Evolutionary conservation across 1,140 invertebrate species (phyloP).

Genomic region (Pararge aegeria): DNA sequence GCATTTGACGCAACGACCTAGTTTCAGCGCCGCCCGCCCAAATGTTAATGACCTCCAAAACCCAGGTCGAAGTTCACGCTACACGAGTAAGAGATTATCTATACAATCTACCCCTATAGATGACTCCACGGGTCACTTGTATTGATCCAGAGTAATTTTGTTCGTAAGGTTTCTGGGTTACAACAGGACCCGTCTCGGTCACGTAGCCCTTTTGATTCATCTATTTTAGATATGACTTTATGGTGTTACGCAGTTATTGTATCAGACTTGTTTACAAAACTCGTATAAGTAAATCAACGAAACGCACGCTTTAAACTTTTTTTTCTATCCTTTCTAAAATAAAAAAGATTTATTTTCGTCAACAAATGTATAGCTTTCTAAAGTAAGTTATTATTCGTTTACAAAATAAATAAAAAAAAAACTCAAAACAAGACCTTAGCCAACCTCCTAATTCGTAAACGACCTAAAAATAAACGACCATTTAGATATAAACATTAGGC

Average conservation of each 20-base stretch:
- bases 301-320: too few species aligned
- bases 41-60: constrained; percentile 80
- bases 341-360: too few species aligned
- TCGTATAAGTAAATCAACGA: too few species aligned
- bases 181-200: constrained; percentile 34
- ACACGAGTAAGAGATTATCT: constrained; percentile 68
- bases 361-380: too few species aligned
- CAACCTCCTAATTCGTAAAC: too few species aligned
- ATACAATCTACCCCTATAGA: constrained; percentile 57
- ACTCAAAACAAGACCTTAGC: too few species aligned
- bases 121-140: constrained; percentile 63
- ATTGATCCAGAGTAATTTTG: constrained; percentile 62
- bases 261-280: background rate
- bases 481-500: too few species aligned
- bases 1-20: constrained; percentile 69
- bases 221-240: constrained; percentile 10
- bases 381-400: too few species aligned
- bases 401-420: too few species aligned
- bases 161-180: constrained; percentile 65
- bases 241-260: background rate
- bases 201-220: constrained; percentile 33
- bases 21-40: constrained; percentile 61
- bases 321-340: too few species aligned
- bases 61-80: constrained; percentile 77
- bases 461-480: too few species aligned